Evolutionary conservation across 2,888 invertebrate species (phyloP).

Genomic region (Drosophila pseudotalamancana): DNA sequence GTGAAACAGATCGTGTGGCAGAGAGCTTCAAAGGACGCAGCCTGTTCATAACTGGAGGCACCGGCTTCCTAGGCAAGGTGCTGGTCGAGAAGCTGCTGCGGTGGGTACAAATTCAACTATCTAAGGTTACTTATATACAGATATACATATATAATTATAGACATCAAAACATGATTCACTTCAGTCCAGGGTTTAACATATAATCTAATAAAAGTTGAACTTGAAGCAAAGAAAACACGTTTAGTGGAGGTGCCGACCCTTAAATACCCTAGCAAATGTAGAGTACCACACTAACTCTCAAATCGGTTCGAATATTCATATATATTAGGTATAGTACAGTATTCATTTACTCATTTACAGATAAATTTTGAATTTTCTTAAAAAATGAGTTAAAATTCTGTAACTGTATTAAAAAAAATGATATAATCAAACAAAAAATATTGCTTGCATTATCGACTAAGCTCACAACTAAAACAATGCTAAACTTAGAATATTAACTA

Average conservation of each 20-base stretch:
- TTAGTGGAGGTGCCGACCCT: background rate
- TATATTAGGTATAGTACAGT: too few relatives aligned
- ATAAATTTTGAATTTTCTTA: too few relatives aligned
- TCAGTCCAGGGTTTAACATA: background rate
- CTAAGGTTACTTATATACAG: background rate
- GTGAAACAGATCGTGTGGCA: conserved; percentile 83
- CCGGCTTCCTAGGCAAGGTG: conserved; percentile 84
- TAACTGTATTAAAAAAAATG: too few relatives aligned
- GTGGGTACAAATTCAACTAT: conserved; percentile 54
- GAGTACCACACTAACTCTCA: too few relatives aligned
- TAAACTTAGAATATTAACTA: background rate
- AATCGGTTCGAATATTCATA: too few relatives aligned
- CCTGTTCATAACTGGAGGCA: conserved; percentile 84
- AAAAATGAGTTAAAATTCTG: too few relatives aligned
- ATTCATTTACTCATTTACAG: too few relatives aligned
- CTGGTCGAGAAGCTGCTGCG: conserved; percentile 84
- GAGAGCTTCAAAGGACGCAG: conserved; percentile 81
- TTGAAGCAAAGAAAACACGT: background rate
- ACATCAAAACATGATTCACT: background rate
- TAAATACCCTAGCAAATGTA: background rate
- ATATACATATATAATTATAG: background rate
- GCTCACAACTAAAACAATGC: background rate
- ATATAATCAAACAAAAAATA: too few relatives aligned
- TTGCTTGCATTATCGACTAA: background rate
- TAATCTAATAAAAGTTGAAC: background rate